Evolutionary conservation across 2,113 vertebrate genomes (phyloP).

Genomic region (Marcusenius ussheri): DNA sequence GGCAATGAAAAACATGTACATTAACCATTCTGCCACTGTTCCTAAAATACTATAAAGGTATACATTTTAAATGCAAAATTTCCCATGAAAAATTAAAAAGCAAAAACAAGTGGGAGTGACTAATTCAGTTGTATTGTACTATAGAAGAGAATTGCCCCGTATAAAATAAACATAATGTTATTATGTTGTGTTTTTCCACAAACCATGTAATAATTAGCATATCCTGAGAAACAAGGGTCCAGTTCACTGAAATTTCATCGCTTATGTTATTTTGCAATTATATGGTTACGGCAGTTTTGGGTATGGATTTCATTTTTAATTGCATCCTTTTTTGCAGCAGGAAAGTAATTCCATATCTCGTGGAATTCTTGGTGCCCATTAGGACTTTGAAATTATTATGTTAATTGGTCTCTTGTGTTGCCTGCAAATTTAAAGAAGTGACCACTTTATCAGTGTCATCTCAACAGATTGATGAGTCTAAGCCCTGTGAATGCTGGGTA

Average conservation of each 20-base stretch:
- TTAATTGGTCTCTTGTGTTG: constrained; percentile 30
- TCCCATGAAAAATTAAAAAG: background rate
- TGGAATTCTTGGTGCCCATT: constrained; percentile 16
- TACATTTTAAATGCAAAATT: background rate
- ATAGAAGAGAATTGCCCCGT: background rate
- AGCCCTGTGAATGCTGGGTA: constrained; percentile 49
- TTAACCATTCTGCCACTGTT: background rate
- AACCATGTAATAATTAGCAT: constrained; percentile 21
- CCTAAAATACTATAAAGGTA: background rate
- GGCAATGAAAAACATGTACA: background rate
- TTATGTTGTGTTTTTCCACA: constrained; percentile 25
- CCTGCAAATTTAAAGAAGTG: constrained; percentile 40
- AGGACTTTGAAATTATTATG: constrained; percentile 29
- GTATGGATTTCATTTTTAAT: constrained; percentile 56
- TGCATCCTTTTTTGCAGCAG: constrained; percentile 43
- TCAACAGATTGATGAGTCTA: constrained; percentile 28
- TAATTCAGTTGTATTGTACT: background rate
- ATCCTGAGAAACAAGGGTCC: constrained; percentile 32
- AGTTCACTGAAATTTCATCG: constrained; percentile 40
- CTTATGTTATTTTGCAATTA: constrained; percentile 39
- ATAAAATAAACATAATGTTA: background rate
- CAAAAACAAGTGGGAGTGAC: background rate
- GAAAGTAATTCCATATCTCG: constrained; percentile 23
- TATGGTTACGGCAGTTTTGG: constrained; percentile 26
- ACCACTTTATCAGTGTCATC: constrained; percentile 38